Evolutionary conservation across 2,888 invertebrate genomes (phyloP).

Genomic region (Cremastobaeus sp.): DNA sequence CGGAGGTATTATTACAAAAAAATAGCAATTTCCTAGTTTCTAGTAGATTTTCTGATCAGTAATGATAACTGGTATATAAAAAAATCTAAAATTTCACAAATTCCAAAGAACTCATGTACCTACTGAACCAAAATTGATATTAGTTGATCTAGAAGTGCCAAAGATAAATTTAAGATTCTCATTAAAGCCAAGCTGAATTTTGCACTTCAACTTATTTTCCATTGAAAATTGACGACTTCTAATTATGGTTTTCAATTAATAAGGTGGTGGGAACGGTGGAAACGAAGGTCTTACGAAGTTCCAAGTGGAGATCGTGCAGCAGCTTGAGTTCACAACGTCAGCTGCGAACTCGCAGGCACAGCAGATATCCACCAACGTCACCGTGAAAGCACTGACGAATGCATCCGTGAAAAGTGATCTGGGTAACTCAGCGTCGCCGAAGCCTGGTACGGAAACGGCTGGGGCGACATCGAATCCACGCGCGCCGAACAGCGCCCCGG

Average conservation of each 20-base stretch:
- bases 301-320: slow-evolving; percentile 95
- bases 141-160: too few relatives aligned
- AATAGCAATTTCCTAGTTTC: too few relatives aligned
- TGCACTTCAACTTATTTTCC: neutral
- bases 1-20: too few relatives aligned
- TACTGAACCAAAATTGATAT: too few relatives aligned
- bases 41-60: too few relatives aligned
- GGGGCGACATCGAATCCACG: slow-evolving; percentile 67
- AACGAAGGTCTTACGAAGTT: slow-evolving; percentile 83
- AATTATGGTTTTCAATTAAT: too few relatives aligned
- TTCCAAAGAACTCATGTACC: too few relatives aligned
- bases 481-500: slow-evolving; percentile 70
- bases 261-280: slow-evolving; percentile 68
- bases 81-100: too few relatives aligned
- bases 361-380: slow-evolving; percentile 94
- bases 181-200: too few relatives aligned
- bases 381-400: slow-evolving; percentile 89
- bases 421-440: slow-evolving; percentile 78
- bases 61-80: too few relatives aligned
- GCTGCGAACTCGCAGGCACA: slow-evolving; percentile 92
- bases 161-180: too few relatives aligned
- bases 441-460: slow-evolving; percentile 79
- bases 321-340: slow-evolving; percentile 92
- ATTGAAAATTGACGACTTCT: neutral
- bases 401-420: slow-evolving; percentile 83